These are phyloP conservation scores for Pheosia tremula DNA, from an alignment of 2,888 invertebrate genomes.

Conservation along the genomic window DNA sequence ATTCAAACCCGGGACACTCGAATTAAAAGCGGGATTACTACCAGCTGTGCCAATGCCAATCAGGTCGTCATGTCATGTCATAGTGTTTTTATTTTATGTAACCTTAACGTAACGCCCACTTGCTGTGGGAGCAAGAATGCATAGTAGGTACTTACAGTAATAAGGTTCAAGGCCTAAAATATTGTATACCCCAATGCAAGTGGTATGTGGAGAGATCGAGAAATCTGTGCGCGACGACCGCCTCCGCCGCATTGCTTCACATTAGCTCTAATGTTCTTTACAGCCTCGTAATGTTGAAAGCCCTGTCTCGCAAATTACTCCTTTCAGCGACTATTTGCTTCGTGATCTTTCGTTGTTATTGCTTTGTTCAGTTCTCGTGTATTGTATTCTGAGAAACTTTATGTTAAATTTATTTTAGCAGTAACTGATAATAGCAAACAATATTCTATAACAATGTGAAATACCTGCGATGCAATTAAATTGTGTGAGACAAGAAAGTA, in stretches of 20 bases:
- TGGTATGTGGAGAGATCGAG: conserved; percentile 23
- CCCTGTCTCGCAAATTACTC: conserved; percentile 26
- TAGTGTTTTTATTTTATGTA: not conserved
- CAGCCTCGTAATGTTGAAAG: conserved; percentile 35
- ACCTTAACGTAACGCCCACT: conserved; percentile 1
- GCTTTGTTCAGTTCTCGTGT: conserved; percentile 2
- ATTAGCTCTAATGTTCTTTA: conserved; percentile 33
- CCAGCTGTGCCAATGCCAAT: too few species aligned
- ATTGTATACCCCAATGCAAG: conserved; percentile 17
- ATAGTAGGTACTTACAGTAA: conserved; percentile 3
- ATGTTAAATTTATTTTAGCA: conserved; percentile 25
- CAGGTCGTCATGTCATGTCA: not conserved
- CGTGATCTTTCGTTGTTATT: conserved; percentile 1
- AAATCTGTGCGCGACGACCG: conserved; percentile 16
- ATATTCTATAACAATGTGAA: conserved; percentile 41
- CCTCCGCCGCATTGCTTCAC: conserved; percentile 28
- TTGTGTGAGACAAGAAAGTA: conserved; percentile 48
- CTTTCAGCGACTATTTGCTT: conserved; percentile 13
- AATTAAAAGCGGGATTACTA: not conserved
- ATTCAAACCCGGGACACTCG: too few species aligned
- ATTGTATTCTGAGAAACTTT: conserved; percentile 10
- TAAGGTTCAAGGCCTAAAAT: conserved; percentile 19
- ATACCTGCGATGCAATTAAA: conserved; percentile 49
- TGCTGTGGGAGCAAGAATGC: conserved; percentile 1
- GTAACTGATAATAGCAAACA: conserved; percentile 31